Evolutionary conservation across 1,140 invertebrate genomes (phyloP).

Genomic region (Coenobita brevimanus): DNA sequence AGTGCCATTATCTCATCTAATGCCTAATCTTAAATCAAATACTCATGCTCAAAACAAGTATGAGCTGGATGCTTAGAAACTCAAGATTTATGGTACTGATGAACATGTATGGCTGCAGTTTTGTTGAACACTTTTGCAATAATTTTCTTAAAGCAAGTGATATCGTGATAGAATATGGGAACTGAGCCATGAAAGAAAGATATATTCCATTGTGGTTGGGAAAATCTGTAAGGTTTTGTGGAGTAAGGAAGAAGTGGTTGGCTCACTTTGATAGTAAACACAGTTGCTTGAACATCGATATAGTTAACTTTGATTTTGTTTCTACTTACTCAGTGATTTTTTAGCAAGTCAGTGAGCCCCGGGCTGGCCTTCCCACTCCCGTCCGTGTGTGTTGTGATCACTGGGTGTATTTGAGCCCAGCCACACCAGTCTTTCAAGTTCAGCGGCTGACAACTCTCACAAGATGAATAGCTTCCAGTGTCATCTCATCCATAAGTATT

Average conservation of each 20-base stretch:
- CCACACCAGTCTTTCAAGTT: conserved; percentile 66
- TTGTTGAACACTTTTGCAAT: not conserved
- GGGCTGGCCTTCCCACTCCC: conserved; percentile 64
- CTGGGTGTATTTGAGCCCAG: conserved; percentile 53
- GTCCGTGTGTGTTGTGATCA: conserved; percentile 62
- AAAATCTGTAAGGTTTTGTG: conserved; percentile 42
- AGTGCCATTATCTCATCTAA: conserved; percentile 53
- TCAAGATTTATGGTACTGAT: conserved; percentile 26
- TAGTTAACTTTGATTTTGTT: conserved; percentile 16
- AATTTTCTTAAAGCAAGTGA: conserved; percentile 18
- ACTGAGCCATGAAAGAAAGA: conserved; percentile 2
- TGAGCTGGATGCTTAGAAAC: conserved; percentile 43
- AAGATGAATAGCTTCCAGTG: conserved; percentile 34
- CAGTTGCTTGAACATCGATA: conserved; percentile 45
- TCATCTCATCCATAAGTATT: conserved; percentile 24
- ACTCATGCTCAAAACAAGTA: conserved; percentile 60
- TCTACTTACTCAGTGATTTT: conserved; percentile 21
- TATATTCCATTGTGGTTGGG: conserved; percentile 11
- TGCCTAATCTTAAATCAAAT: conserved; percentile 61
- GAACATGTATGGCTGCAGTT: conserved; percentile 8
- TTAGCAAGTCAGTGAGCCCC: conserved; percentile 52
- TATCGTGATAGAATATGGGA: not conserved
- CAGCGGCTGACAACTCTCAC: conserved; percentile 61
- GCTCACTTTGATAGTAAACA: conserved; percentile 59
- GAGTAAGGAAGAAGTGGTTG: conserved; percentile 61